These are phyloP conservation scores for Gavialis gangeticus DNA, from an alignment of 2,113 vertebrate genomes.

Conservation along the genomic window DNA sequence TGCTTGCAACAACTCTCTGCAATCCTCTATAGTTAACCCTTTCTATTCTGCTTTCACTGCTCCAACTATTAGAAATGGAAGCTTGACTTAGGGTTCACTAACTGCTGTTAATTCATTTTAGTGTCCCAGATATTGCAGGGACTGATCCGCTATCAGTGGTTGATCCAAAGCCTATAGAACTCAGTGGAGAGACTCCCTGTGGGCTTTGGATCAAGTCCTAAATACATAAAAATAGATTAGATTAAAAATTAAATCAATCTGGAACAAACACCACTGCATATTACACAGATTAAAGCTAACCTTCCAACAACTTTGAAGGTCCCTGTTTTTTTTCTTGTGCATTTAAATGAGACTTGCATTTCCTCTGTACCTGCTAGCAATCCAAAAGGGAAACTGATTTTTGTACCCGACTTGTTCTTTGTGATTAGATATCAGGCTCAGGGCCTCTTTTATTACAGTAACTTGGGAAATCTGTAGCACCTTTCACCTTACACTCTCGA, in stretches of 20 bases:
- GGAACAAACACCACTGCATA: not conserved
- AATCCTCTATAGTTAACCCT: too few relatives aligned
- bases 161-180: not conserved
- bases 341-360: not conserved
- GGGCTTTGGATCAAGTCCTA: not conserved
- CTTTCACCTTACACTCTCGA: not conserved
- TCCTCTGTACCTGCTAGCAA: not conserved
- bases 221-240: accelerated
- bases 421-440: accelerated
- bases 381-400: not conserved
- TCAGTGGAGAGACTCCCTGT: not conserved
- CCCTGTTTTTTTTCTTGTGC: not conserved
- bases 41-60: too few relatives aligned
- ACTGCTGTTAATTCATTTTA: not conserved
- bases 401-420: not conserved
- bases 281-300: not conserved
- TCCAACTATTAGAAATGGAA: not conserved
- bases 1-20: not conserved
- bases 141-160: not conserved
- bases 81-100: accelerated
- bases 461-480: not conserved
- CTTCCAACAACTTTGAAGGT: not conserved
- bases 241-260: not conserved
- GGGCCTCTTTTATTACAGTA: not conserved
- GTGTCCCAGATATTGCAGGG: not conserved